phyloP scores from a whole-genome alignment of 1,140 invertebrate species.

The Psix sp. region DNA sequence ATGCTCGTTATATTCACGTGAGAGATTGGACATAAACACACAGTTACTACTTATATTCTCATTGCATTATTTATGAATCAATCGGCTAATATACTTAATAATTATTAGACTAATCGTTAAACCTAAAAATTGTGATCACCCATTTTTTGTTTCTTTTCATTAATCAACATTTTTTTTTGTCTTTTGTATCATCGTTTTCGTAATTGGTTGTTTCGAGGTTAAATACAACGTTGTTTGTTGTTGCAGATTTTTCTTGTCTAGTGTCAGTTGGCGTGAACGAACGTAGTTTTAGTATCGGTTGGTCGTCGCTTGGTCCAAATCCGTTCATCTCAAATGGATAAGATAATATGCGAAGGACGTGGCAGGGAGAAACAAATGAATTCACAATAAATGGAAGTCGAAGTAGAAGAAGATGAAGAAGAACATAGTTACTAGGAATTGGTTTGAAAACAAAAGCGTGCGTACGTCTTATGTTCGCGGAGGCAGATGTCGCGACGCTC shows the following conservation, averaged over 20 bases:
- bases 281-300: slow-evolving; percentile 5
- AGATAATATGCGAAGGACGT: slow-evolving; percentile 20
- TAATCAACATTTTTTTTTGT: slow-evolving; percentile 20
- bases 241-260: too few species aligned
- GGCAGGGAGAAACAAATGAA: slow-evolving; percentile 16
- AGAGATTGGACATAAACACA: slow-evolving; percentile 78
- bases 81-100: slow-evolving; percentile 77
- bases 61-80: slow-evolving; percentile 78
- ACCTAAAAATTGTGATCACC: slow-evolving; percentile 77
- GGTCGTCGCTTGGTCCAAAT: slow-evolving; percentile 10
- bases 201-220: slow-evolving; percentile 5
- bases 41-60: slow-evolving; percentile 76
- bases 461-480: slow-evolving; percentile 19
- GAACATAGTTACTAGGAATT: slow-evolving; percentile 15
- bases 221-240: slow-evolving; percentile 15
- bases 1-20: slow-evolving; percentile 77
- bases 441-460: slow-evolving; percentile 26
- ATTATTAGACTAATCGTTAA: slow-evolving; percentile 77
- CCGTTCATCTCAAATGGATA: slow-evolving; percentile 7
- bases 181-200: slow-evolving; percentile 18
- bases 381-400: slow-evolving; percentile 16
- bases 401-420: slow-evolving; percentile 31
- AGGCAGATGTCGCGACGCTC: slow-evolving; percentile 26
- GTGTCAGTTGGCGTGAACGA: slow-evolving; percentile 66
- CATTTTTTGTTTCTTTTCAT: slow-evolving; percentile 52